Percentiles rank a stretch among this genome's conserved stretches.
phyloP scores from a whole-genome alignment of 2,888 invertebrate genomes.

The Anticlea derivata region DNA sequence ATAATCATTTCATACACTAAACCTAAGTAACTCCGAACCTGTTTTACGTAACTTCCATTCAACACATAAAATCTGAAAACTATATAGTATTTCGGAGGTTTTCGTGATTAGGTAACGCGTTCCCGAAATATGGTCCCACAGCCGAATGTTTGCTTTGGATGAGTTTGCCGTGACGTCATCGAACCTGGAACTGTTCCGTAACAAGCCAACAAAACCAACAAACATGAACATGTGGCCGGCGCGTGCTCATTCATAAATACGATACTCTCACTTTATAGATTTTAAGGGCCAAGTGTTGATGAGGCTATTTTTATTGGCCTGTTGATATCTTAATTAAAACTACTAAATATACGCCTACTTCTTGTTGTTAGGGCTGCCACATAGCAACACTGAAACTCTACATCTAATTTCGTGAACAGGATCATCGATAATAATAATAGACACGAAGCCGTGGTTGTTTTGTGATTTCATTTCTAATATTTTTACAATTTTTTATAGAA shows the following conservation, averaged over 20 bases:
- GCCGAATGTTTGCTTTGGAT: conserved; percentile 62
- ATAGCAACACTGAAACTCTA: no score
- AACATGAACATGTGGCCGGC: conserved; percentile 49
- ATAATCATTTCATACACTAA: no score
- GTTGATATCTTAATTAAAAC: not conserved
- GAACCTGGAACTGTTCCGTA: conserved; percentile 61
- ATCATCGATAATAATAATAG: no score
- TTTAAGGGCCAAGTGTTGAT: conserved; percentile 2
- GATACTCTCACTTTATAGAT: conserved; percentile 5
- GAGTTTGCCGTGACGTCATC: conserved; percentile 56
- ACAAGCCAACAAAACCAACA: conserved; percentile 36
- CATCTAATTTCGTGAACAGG: no score
- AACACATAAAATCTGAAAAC: no score
- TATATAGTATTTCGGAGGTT: no score
- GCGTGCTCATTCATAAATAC: conserved; percentile 34
- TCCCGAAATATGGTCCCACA: conserved; percentile 31
- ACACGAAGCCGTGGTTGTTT: no score
- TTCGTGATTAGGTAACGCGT: not conserved
- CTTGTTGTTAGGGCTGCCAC: not conserved
- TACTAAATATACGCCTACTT: not conserved
- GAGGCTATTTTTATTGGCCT: conserved; percentile 1
- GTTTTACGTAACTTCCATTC: no score
- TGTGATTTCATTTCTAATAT: no score
- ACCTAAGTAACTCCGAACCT: no score
- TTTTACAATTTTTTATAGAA: no score